phyloP scores from a whole-genome alignment of 2,797 vertebrate species.

The Novumbra hubbsi region DNA sequence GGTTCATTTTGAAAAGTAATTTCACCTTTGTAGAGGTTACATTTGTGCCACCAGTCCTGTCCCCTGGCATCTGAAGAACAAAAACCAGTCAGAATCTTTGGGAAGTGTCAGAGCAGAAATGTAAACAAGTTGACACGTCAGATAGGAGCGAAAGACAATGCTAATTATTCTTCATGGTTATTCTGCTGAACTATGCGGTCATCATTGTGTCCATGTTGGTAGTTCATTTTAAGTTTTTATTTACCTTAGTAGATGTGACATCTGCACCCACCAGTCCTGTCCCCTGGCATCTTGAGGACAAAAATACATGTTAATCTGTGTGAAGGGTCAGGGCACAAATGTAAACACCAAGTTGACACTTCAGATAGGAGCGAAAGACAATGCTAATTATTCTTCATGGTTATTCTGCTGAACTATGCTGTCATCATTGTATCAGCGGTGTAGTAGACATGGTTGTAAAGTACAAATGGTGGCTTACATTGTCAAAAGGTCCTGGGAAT shows the following conservation, averaged over 20 bases:
- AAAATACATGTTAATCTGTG: neutral
- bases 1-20: neutral
- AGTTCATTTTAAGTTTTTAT: neutral
- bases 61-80: neutral
- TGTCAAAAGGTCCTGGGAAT: neutral
- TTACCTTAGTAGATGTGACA: neutral
- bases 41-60: neutral
- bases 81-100: neutral
- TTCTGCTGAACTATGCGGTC: constrained; percentile 76
- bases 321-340: neutral
- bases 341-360: constrained; percentile 22
- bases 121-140: constrained; percentile 46
- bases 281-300: neutral
- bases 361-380: constrained; percentile 78
- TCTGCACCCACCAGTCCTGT: neutral
- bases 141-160: constrained; percentile 75
- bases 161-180: constrained; percentile 45
- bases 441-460: neutral
- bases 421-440: constrained; percentile 64
- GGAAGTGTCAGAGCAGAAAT: neutral
- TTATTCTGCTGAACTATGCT: constrained; percentile 74
- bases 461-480: neutral
- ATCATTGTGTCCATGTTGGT: constrained; percentile 68
- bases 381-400: constrained; percentile 46
- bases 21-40: neutral